Evolutionary conservation across 2,888 invertebrate genomes (phyloP), one percentile per base, ranked within the genome.

Genomic region (Agrypnus murinus): DNA sequence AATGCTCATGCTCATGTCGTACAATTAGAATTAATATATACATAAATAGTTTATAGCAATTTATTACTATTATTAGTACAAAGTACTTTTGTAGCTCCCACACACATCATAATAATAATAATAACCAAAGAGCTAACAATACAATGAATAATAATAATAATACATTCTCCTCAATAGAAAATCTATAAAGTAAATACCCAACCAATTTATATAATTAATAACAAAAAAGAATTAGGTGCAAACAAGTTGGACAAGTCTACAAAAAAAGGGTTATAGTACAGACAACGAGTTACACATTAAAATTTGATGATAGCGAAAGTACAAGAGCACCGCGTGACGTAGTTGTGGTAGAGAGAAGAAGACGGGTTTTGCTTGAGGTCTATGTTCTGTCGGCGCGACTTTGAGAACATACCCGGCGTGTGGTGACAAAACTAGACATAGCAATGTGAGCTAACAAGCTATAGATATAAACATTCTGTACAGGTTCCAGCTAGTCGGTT

Each of bases 401-500:
- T 50, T 59, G 65, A 57, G 17, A 65, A 48, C 25, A 65, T 32
- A 32, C 55, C 4, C 48, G 32, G 59, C 64, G 57, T 64, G 63
- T 64, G 38, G 59, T 60, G 60, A 66, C 66, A 59, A 66, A 66
- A 60, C 66, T 66, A 66, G 66, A 66, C 66, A 66, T 25, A 57
- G 58, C 31, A 45, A 65, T 58, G 57, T 65, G 65, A 57, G 40
- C 62, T 34, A 50, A 64, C 55, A 57, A 60, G 62, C 15, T 38
- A 43, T 53, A 64, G 64, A 64, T 68, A 34, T 45, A 58, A 67
- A 63, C 55, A 69, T 64, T 62, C 64, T 62, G 43, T 43, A 25
- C 71, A 71, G 55, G 71, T 71, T 67, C 66, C 25, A 45, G 63
- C 67, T 65, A 58, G 71, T 67, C 65, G 50, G 67, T 64, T 55